These are phyloP conservation scores for Pedionomus torquatus DNA, from an alignment of 2,113 vertebrate genomes.

Conservation along the genomic window DNA sequence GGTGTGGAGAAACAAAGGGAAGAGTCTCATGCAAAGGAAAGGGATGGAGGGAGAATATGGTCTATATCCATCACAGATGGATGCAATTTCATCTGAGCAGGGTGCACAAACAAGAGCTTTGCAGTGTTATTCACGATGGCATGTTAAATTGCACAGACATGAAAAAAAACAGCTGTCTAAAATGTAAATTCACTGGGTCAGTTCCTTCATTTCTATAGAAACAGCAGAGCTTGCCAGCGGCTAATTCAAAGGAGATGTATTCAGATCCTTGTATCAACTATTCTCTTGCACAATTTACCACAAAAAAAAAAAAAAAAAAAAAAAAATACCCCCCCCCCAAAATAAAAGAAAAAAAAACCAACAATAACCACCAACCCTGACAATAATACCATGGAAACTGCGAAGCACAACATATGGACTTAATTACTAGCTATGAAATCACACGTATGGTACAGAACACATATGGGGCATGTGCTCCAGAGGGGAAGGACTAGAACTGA, in stretches of 20 bases:
- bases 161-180: not conserved
- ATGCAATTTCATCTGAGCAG: slow-evolving; percentile 19
- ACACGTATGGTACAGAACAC: slow-evolving; percentile 5
- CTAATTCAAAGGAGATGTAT: slow-evolving; percentile 53
- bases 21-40: not conserved
- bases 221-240: slow-evolving; percentile 19
- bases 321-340: not conserved
- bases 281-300: slow-evolving; percentile 53
- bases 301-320: not conserved
- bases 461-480: not conserved
- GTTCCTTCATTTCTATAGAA: slow-evolving; percentile 61
- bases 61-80: not conserved
- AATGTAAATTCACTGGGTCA: slow-evolving; percentile 12
- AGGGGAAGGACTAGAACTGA: not conserved
- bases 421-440: slow-evolving; percentile 31
- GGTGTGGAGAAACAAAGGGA: not conserved
- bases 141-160: not conserved
- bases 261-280: slow-evolving; percentile 43
- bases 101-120: not conserved
- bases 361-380: not conserved
- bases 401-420: not conserved
- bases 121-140: not conserved
- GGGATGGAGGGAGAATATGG: not conserved
- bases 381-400: slow-evolving; percentile 22
- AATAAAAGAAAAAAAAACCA: not conserved